Percentiles rank a stretch among this genome's conserved stretches.
Evolutionary conservation across 2,797 vertebrate genomes (phyloP).

Genomic region (Notolepis coatsorum): DNA sequence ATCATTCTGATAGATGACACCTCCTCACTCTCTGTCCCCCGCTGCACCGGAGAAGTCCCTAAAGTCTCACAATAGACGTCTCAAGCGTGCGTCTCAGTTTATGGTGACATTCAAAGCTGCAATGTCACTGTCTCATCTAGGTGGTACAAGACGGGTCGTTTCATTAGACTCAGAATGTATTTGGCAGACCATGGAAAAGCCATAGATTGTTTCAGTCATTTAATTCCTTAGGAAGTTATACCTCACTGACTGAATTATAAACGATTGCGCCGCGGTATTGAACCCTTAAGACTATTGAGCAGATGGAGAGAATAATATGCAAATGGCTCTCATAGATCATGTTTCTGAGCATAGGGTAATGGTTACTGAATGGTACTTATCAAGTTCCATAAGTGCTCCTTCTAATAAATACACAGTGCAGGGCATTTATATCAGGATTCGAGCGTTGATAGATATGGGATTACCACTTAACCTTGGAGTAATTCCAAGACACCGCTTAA

Average conservation of each 20-base stretch:
- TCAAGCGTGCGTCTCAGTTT: slow-evolving; percentile 54
- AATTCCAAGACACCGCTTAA: slow-evolving; percentile 74
- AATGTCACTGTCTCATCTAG: slow-evolving; percentile 78
- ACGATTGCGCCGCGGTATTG: slow-evolving; percentile 66
- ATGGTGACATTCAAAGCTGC: slow-evolving; percentile 75
- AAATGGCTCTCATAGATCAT: slow-evolving; percentile 76
- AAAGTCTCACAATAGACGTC: slow-evolving; percentile 40
- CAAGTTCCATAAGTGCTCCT: slow-evolving; percentile 82
- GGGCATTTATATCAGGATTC: slow-evolving; percentile 76
- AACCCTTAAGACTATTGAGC: slow-evolving; percentile 68
- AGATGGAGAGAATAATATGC: slow-evolving; percentile 73
- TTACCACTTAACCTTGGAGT: slow-evolving; percentile 85
- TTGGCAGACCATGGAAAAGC: slow-evolving; percentile 77
- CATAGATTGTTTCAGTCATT: slow-evolving; percentile 74
- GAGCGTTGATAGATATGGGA: slow-evolving; percentile 80
- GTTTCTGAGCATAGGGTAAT: slow-evolving; percentile 77
- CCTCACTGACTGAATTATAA: slow-evolving; percentile 53
- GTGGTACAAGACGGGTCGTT: slow-evolving; percentile 72
- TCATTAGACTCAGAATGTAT: slow-evolving; percentile 75
- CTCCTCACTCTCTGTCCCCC: slow-evolving; percentile 29
- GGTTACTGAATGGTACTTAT: slow-evolving; percentile 79
- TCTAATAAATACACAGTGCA: slow-evolving; percentile 78
- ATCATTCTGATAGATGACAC: slow-evolving; percentile 17
- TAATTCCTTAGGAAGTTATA: slow-evolving; percentile 65
- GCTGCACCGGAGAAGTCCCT: too few species aligned